A percentile compares a stretch with the other conserved stretches of the same genome.
Evolutionary conservation across 2,888 invertebrate genomes (phyloP).

Genomic region (Volucella inanis): DNA sequence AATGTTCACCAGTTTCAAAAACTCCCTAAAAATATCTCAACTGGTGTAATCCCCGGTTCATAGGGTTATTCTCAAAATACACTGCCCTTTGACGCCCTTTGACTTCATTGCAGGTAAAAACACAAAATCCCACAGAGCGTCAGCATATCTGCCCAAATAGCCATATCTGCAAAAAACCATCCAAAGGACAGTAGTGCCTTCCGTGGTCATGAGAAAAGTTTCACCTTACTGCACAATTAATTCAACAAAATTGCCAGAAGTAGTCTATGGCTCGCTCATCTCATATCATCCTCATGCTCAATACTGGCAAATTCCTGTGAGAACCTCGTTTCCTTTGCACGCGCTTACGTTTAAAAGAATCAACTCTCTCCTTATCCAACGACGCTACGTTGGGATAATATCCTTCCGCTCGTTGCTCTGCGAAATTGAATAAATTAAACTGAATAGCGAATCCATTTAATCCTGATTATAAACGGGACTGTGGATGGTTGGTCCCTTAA

Average conservation of each 20-base stretch:
- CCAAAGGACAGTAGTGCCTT: neutral
- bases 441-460: constrained; percentile 40
- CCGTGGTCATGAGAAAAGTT: constrained; percentile 17
- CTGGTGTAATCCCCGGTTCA: too few species aligned
- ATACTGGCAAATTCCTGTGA: constrained; percentile 51
- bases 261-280: constrained; percentile 43
- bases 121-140: too few species aligned
- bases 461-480: constrained; percentile 49
- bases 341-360: constrained; percentile 33
- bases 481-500: constrained; percentile 8
- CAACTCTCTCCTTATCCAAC: neutral
- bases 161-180: too few species aligned
- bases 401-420: constrained; percentile 1
- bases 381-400: neutral
- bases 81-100: too few species aligned
- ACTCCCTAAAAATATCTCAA: too few species aligned
- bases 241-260: constrained; percentile 2
- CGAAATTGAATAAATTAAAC: constrained; percentile 56
- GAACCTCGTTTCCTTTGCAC: constrained; percentile 36
- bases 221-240: constrained; percentile 31
- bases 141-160: too few species aligned
- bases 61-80: too few species aligned
- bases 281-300: neutral
- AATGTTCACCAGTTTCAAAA: too few species aligned
- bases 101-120: too few species aligned